phyloP scores from a whole-genome alignment of 2,113 vertebrate species.

The Collichthys lucidus region DNA sequence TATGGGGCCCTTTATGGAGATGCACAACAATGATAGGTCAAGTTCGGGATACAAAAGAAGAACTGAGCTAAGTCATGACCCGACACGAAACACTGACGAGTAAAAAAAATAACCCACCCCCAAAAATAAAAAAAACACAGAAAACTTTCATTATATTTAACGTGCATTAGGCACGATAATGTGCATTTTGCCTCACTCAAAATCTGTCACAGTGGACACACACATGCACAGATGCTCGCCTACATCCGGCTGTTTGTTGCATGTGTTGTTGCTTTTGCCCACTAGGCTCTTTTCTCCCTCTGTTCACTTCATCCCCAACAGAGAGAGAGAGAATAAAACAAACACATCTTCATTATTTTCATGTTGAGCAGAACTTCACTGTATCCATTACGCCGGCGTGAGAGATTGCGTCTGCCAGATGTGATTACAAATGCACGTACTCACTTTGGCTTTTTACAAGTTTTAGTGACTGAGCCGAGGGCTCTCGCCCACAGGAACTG shows the following conservation, averaged over 20 bases:
- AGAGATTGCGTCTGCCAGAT: constrained; percentile 43
- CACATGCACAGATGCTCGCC: constrained; percentile 60
- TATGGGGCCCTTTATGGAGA: constrained; percentile 66
- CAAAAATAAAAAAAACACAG: constrained; percentile 7
- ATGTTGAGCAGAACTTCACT: constrained; percentile 48
- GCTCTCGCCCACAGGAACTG: constrained; percentile 26
- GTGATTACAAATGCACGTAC: constrained; percentile 20
- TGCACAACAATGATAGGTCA: constrained; percentile 63
- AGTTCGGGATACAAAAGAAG: constrained; percentile 37
- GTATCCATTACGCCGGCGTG: constrained; percentile 50
- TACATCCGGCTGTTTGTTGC: constrained; percentile 61
- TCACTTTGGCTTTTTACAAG: constrained; percentile 34
- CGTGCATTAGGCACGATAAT: constrained; percentile 45
- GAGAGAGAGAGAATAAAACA: constrained; percentile 2
- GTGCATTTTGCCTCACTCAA: constrained; percentile 34
- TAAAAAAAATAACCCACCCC: constrained; percentile 15
- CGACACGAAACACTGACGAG: constrained; percentile 37
- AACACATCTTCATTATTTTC: constrained; percentile 53
- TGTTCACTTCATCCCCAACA: constrained; percentile 57
- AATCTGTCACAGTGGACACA: constrained; percentile 32
- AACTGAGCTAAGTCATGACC: constrained; percentile 1
- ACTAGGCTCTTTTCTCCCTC: constrained; percentile 65
- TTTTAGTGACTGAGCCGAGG: constrained; percentile 5
- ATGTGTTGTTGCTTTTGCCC: constrained; percentile 74
- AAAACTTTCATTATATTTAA: constrained; percentile 44